Evolutionary conservation across 2,113 vertebrate genomes (phyloP).

Genomic region (Antechinus stuartii): DNA sequence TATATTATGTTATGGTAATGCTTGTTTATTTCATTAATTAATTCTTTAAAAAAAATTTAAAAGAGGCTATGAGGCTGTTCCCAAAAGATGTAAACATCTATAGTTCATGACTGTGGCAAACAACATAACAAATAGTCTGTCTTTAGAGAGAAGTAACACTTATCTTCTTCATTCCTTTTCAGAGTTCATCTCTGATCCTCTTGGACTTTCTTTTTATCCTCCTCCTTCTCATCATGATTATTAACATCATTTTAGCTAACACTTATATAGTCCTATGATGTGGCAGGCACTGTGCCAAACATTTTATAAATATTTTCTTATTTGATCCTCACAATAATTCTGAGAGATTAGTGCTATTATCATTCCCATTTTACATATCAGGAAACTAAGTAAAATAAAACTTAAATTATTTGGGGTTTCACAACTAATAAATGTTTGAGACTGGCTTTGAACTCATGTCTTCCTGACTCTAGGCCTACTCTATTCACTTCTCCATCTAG

Average conservation of each 20-base stretch:
- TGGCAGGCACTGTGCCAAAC: neutral
- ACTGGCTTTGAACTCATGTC: neutral
- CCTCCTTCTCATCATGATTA: neutral
- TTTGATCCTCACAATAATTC: neutral
- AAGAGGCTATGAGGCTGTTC: constrained; percentile 7
- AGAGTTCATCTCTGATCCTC: no score
- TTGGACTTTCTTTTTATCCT: neutral
- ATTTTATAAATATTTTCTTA: neutral
- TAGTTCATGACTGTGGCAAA: neutral
- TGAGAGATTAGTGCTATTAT: neutral
- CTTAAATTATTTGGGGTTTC: neutral
- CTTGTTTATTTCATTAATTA: neutral
- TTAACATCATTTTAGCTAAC: neutral
- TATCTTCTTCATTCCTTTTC: neutral
- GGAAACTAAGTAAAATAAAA: neutral
- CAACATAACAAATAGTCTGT: neutral
- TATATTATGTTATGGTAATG: no score
- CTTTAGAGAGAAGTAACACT: neutral
- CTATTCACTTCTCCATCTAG: neutral
- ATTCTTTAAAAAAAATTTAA: constrained; percentile 9
- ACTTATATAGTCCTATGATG: neutral
- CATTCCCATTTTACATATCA: neutral
- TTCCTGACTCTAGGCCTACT: neutral
- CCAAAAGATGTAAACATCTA: constrained; percentile 10
- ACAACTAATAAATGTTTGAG: neutral